Evolutionary conservation across 2,888 invertebrate species (phyloP).

Genomic region (Ommatoiulus sabulosus): DNA sequence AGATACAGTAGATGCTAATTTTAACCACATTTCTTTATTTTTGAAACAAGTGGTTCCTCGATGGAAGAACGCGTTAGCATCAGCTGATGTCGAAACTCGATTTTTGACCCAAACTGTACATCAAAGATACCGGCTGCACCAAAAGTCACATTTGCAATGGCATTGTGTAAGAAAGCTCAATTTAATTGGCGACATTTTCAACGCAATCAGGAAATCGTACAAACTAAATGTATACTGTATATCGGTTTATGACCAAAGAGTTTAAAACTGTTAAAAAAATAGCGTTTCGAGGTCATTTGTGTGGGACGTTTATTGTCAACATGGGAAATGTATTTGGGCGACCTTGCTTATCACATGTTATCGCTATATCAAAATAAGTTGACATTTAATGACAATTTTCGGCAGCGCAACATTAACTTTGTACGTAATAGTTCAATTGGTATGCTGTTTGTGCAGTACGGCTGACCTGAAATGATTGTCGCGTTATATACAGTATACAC

Average conservation of each 20-base stretch:
- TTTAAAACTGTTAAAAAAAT: background rate
- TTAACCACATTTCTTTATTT: too few species aligned
- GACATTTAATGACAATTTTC: constrained; percentile 14
- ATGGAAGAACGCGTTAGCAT: too few species aligned
- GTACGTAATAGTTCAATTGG: background rate
- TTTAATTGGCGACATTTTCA: background rate
- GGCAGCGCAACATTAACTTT: background rate
- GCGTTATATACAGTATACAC: background rate
- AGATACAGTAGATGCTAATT: too few species aligned
- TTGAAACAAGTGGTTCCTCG: too few species aligned
- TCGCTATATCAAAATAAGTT: constrained; percentile 27
- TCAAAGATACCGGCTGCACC: too few species aligned
- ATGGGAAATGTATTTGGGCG: constrained; percentile 26
- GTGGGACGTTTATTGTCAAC: constrained; percentile 18
- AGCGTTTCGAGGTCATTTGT: background rate
- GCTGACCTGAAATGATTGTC: background rate
- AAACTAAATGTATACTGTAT: background rate
- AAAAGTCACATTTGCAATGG: too few species aligned
- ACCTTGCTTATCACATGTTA: constrained; percentile 26
- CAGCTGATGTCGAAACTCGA: too few species aligned
- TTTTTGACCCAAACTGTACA: too few species aligned
- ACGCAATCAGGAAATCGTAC: background rate
- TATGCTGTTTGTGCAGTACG: background rate
- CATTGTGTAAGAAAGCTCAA: background rate
- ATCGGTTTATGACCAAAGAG: background rate